Conservation (phyloP, 35 echinoderm and acorn worm genomes). For the Apostichopus japonicus region DNA sequence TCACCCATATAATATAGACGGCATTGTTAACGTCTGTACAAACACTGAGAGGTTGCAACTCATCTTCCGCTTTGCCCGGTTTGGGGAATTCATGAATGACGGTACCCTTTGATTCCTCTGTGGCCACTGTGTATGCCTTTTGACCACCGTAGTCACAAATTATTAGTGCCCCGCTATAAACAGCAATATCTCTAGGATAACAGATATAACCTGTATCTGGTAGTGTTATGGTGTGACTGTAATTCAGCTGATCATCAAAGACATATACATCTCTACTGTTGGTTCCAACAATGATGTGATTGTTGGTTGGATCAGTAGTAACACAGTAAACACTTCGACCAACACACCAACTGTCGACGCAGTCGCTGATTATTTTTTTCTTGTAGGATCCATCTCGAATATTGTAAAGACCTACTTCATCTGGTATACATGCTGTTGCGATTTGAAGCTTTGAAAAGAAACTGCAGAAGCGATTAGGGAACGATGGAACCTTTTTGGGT, state of each 20-base stretch:
- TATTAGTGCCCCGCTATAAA: background rate
- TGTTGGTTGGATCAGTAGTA: slow-evolving; percentile 15
- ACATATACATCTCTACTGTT: background rate
- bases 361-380: background rate
- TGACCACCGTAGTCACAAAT: background rate
- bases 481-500: background rate
- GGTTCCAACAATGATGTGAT: background rate
- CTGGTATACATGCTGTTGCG: background rate
- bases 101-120: background rate
- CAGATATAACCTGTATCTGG: background rate
- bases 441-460: background rate
- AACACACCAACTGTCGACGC: background rate
- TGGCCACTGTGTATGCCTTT: background rate
- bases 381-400: background rate
- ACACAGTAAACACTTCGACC: background rate
- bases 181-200: background rate
- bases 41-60: background rate
- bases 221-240: background rate
- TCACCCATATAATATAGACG: background rate
- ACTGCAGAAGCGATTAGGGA: background rate
- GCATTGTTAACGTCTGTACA: background rate
- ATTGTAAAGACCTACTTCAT: background rate
- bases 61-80: background rate
- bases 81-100: background rate
- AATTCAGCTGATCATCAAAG: background rate